phyloP scores from a whole-genome alignment of 2,113 vertebrate species.

The Helogale parvula region DNA sequence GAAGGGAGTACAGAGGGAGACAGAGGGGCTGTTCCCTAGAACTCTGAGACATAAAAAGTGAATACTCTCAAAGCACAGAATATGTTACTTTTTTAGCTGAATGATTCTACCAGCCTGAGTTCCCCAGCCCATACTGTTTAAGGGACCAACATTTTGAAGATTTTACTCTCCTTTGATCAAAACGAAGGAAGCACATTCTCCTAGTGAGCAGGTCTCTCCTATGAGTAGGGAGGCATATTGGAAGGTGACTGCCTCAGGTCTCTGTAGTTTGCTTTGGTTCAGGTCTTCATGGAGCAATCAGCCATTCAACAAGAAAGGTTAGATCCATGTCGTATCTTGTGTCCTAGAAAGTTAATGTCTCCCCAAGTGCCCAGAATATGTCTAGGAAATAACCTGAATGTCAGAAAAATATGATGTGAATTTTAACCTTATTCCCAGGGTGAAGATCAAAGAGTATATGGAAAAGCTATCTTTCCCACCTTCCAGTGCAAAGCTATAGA shows the following conservation, averaged over 20 bases:
- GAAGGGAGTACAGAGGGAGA: background rate
- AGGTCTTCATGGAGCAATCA: background rate
- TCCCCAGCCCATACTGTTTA: background rate
- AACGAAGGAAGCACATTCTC: background rate
- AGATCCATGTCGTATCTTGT: background rate
- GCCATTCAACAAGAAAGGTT: background rate
- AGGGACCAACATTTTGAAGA: background rate
- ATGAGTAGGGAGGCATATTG: background rate
- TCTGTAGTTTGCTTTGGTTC: background rate
- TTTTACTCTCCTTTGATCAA: constrained; percentile 5
- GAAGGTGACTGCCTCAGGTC: background rate
- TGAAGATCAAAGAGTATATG: background rate
- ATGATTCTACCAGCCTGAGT: background rate
- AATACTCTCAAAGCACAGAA: background rate
- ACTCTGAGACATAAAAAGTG: background rate
- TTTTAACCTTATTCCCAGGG: background rate
- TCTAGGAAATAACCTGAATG: background rate
- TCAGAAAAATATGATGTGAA: background rate
- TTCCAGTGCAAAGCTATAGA: background rate
- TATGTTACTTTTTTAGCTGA: background rate
- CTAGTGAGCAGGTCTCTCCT: background rate
- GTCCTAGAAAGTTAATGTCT: background rate
- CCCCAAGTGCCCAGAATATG: background rate
- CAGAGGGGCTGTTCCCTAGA: background rate
- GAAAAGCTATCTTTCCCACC: background rate